Conservation (phyloP, 2,888 invertebrate species). For the Escarpia spicata region DNA sequence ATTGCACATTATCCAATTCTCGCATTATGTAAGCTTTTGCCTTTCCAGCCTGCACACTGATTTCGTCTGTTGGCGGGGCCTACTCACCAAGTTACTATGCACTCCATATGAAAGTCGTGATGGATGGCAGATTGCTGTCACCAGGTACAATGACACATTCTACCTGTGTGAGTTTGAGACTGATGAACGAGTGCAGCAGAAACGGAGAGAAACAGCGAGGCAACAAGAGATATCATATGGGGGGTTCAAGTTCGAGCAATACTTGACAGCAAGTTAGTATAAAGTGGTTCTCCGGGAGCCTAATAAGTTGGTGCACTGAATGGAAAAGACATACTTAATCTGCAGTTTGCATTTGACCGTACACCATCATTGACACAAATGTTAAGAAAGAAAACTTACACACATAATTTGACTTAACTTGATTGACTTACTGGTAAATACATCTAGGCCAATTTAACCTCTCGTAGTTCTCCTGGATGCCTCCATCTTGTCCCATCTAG, state of each 20-base stretch:
- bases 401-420: no score
- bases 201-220: conserved; percentile 64
- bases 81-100: conserved; percentile 75
- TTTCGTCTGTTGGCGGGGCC: conserved; percentile 78
- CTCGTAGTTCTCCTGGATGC: no score
- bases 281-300: neutral
- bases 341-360: neutral
- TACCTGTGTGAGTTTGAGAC: conserved; percentile 78
- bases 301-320: neutral
- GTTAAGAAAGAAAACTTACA: no score
- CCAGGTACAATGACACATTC: conserved; percentile 73
- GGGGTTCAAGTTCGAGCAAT: conserved; percentile 84
- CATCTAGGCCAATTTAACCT: no score
- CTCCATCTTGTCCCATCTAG: no score
- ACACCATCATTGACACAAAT: neutral
- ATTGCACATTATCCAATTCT: neutral
- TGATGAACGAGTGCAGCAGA: conserved; percentile 59
- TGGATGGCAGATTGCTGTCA: conserved; percentile 78
- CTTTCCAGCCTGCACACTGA: conserved; percentile 61
- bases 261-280: conserved; percentile 73
- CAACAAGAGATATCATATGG: conserved; percentile 73
- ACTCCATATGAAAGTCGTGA: conserved; percentile 77
- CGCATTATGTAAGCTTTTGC: neutral
- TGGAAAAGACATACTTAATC: neutral
- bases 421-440: no score